A percentile compares a stretch with the other conserved stretches of the same genome.
Evolutionary conservation across 1,140 invertebrate species (phyloP).

Genomic region (Drosophila asahinai): DNA sequence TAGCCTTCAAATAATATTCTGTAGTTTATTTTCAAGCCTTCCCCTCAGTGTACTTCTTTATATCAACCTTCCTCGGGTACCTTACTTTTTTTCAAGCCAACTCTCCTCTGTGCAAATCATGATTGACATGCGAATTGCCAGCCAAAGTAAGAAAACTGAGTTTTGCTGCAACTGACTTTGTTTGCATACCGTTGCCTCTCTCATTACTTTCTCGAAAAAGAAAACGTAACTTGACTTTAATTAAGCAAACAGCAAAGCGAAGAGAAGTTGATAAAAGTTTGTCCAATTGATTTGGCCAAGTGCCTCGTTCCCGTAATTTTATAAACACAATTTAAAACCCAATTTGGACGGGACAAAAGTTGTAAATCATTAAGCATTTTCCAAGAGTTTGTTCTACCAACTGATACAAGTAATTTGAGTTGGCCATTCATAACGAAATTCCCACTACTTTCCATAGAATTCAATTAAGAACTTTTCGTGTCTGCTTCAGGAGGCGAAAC

Average conservation of each 20-base stretch:
- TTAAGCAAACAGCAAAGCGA: constrained; percentile 28
- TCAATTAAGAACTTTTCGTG: constrained; percentile 75
- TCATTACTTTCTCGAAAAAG: constrained; percentile 11
- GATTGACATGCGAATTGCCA: constrained; percentile 71
- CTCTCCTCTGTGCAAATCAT: constrained; percentile 63
- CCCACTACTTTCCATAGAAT: constrained; percentile 68
- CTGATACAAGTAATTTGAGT: constrained; percentile 62
- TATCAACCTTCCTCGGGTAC: neutral
- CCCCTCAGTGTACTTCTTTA: neutral
- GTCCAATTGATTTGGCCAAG: constrained; percentile 38
- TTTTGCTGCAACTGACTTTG: constrained; percentile 29
- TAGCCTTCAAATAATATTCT: neutral
- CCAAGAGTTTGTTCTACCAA: constrained; percentile 21
- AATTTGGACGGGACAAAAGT: constrained; percentile 39
- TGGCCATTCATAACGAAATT: constrained; percentile 68
- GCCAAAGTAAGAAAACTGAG: constrained; percentile 23
- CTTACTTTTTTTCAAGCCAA: constrained; percentile 11
- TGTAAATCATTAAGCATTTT: constrained; percentile 49
- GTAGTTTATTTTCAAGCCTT: neutral
- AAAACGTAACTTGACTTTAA: constrained; percentile 57
- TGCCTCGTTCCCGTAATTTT: constrained; percentile 20
- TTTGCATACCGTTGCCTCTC: constrained; percentile 53
- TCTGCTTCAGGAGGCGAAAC: constrained; percentile 31
- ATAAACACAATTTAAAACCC: constrained; percentile 55
- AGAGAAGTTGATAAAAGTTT: constrained; percentile 24